Evolutionary conservation across 1,140 invertebrate species (phyloP).

Genomic region (Drosophila santomea): DNA sequence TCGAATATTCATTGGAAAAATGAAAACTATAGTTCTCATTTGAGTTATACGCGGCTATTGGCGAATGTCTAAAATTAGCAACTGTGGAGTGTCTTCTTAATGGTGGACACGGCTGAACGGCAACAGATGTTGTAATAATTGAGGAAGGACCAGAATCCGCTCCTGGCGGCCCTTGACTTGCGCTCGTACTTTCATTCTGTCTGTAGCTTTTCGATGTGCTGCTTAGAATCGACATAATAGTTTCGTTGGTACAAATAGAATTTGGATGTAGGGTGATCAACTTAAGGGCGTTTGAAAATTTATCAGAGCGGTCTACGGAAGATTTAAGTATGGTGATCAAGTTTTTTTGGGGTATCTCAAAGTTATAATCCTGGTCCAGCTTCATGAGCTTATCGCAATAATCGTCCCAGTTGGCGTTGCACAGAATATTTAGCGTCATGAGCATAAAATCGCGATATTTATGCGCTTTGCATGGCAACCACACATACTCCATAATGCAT

Average conservation of each 20-base stretch:
- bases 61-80: neutral
- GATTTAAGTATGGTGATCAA: neutral
- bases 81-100: neutral
- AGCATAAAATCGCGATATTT: slow-evolving; percentile 2
- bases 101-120: neutral
- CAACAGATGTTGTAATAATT: neutral
- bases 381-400: slow-evolving; percentile 20
- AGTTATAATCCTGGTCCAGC: slow-evolving; percentile 12
- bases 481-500: slow-evolving; percentile 51
- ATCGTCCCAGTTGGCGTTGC: slow-evolving; percentile 39
- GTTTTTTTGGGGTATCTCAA: slow-evolving; percentile 32
- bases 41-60: neutral
- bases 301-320: neutral
- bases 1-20: neutral
- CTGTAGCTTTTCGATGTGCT: neutral
- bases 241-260: neutral
- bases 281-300: neutral
- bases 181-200: neutral
- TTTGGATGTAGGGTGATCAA: neutral
- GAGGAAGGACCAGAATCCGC: neutral
- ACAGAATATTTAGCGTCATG: slow-evolving; percentile 21
- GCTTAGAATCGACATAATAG: neutral
- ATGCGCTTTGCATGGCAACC: slow-evolving; percentile 18
- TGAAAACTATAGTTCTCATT: neutral
- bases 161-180: neutral